Conservation (phyloP, 2,888 invertebrate species). For the Tetrapedia diversipes region DNA sequence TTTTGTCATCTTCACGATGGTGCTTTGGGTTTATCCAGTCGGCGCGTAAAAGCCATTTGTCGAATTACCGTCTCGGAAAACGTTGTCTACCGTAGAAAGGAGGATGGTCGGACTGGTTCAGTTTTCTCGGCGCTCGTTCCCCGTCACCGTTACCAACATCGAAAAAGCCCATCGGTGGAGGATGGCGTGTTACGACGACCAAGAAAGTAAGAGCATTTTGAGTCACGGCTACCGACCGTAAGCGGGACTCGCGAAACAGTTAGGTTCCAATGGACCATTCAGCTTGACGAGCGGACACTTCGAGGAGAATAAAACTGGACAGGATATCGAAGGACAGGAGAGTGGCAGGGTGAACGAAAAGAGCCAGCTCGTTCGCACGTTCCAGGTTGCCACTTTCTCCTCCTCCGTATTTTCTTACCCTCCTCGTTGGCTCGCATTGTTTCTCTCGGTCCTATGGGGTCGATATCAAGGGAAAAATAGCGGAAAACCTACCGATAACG, state of each 20-base stretch:
- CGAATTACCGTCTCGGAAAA: slow-evolving; percentile 9
- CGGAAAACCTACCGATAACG: slow-evolving; percentile 1
- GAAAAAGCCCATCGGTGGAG: slow-evolving; percentile 6
- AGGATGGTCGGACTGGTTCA: neutral
- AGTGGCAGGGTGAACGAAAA: slow-evolving; percentile 23
- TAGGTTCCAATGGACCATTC: slow-evolving; percentile 68
- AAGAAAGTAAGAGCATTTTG: slow-evolving; percentile 58
- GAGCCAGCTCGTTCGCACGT: slow-evolving; percentile 61
- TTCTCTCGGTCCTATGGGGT: slow-evolving; percentile 22
- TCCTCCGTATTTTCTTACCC: neutral
- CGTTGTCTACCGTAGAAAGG: neutral
- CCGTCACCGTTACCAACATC: slow-evolving; percentile 29
- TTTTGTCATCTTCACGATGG: slow-evolving; percentile 41
- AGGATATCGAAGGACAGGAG: slow-evolving; percentile 24
- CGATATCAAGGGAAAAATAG: slow-evolving; percentile 24
- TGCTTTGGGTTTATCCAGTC: slow-evolving; percentile 35
- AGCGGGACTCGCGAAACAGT: slow-evolving; percentile 66
- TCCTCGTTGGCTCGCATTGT: neutral
- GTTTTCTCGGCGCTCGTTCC: slow-evolving; percentile 3
- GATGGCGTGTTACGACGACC: slow-evolving; percentile 31
- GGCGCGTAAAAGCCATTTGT: slow-evolving; percentile 19
- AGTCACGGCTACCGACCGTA: slow-evolving; percentile 46
- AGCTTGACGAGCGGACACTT: slow-evolving; percentile 42
- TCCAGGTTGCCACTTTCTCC: slow-evolving; percentile 30
- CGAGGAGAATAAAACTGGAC: slow-evolving; percentile 34